Conservation (phyloP, 2,113 vertebrate genomes). For the Trinectes maculatus region DNA sequence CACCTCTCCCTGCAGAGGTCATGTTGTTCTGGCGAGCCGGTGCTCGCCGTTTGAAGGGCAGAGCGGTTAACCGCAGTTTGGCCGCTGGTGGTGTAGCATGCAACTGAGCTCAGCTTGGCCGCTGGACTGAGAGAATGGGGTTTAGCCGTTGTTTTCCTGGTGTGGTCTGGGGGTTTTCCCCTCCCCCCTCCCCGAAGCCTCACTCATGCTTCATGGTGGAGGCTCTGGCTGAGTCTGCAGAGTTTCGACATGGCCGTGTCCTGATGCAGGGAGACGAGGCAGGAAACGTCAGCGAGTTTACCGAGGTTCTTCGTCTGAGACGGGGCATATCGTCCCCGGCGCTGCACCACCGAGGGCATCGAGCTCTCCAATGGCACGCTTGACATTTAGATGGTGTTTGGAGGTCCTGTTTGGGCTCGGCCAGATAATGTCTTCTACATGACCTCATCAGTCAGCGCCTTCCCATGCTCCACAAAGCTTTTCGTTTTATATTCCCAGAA, state of each 20-base stretch:
- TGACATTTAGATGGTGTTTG: conserved; percentile 64
- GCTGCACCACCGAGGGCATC: conserved; percentile 43
- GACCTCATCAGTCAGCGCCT: conserved; percentile 71
- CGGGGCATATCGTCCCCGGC: conserved; percentile 48
- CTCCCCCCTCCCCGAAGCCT: conserved; percentile 26
- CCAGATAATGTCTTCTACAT: conserved; percentile 65
- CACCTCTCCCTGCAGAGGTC: conserved; percentile 64
- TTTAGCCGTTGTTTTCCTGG: conserved; percentile 75
- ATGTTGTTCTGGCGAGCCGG: conserved; percentile 63
- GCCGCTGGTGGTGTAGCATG: conserved; percentile 75
- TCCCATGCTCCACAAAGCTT: conserved; percentile 59
- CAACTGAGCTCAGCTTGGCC: conserved; percentile 74
- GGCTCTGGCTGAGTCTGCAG: conserved; percentile 44
- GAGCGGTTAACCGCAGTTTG: conserved; percentile 74
- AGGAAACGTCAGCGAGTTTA: conserved; percentile 58
- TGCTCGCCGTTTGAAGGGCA: conserved; percentile 68
- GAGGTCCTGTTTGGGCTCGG: conserved; percentile 51
- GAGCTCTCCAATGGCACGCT: conserved; percentile 59
- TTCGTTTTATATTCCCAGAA: conserved; percentile 70
- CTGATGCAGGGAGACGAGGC: conserved; percentile 56
- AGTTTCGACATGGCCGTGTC: conserved; percentile 48
- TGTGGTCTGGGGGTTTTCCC: conserved; percentile 65
- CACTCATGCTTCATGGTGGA: conserved; percentile 46
- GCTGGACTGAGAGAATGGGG: conserved; percentile 67
- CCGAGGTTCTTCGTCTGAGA: conserved; percentile 61